Evolutionary conservation across 2,888 invertebrate species (phyloP).

Genomic region (Tiliacea aurago): DNA sequence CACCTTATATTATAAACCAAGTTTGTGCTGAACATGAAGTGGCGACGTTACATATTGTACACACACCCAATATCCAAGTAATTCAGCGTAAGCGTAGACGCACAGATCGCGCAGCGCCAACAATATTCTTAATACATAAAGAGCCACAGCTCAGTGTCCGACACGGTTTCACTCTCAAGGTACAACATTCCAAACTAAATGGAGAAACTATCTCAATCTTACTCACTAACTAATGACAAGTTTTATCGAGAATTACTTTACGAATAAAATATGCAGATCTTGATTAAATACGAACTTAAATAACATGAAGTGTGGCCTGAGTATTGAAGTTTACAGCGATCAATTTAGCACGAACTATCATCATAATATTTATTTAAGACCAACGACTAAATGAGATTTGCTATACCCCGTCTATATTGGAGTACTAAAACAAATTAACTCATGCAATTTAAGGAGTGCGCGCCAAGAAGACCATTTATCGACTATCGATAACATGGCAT

Average conservation of each 20-base stretch:
- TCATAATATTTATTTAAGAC: background rate
- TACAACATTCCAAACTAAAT: conserved; percentile 57
- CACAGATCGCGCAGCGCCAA: conserved; percentile 28
- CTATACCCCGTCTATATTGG: conserved; percentile 8
- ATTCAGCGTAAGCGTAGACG: conserved; percentile 52
- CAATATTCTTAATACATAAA: conserved; percentile 45
- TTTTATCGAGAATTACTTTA: conserved; percentile 60
- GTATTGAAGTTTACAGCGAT: conserved; percentile 36
- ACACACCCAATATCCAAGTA: conserved; percentile 49
- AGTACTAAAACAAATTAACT: background rate
- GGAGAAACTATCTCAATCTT: conserved; percentile 49
- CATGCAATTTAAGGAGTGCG: background rate
- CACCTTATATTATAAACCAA: conserved; percentile 52
- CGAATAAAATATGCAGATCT: conserved; percentile 59
- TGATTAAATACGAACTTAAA: conserved; percentile 57
- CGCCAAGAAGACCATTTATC: conserved; percentile 12
- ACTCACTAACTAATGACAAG: conserved; percentile 62
- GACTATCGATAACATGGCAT: conserved; percentile 2
- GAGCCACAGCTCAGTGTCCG: conserved; percentile 43
- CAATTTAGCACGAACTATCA: conserved; percentile 22
- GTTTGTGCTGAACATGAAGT: conserved; percentile 71
- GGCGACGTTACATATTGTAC: conserved; percentile 40
- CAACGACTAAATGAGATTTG: conserved; percentile 6
- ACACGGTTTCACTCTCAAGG: conserved; percentile 56
- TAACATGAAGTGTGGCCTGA: conserved; percentile 40